A percentile compares a stretch with the other conserved stretches of the same genome.
phyloP scores from a whole-genome alignment of 2,113 vertebrate genomes.

The Callaeas wilsoni region DNA sequence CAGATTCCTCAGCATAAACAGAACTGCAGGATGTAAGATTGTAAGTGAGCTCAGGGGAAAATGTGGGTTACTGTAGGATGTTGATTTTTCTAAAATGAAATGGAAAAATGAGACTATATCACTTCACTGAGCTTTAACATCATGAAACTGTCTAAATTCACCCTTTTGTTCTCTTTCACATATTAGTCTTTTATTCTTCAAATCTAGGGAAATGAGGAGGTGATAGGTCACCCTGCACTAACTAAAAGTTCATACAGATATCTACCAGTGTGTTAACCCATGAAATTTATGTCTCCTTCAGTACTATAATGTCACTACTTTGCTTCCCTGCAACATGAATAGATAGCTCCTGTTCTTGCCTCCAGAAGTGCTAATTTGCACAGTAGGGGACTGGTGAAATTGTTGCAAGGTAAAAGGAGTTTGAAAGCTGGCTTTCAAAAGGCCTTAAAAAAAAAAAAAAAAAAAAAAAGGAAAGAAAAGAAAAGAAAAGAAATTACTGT shows the following conservation, averaged over 20 bases:
- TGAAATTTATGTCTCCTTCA: conserved; percentile 2
- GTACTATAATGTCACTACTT: not conserved
- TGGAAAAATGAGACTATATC: not conserved
- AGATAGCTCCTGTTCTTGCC: not conserved
- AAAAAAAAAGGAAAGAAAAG: not conserved
- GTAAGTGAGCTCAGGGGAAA: not conserved
- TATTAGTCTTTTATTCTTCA: not conserved
- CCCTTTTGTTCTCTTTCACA: not conserved
- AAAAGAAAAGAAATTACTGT: not conserved
- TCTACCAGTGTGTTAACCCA: conserved; percentile 31
- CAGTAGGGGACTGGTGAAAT: conserved; percentile 5
- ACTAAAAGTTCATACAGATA: not conserved
- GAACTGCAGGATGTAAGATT: not conserved
- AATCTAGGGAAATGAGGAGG: not conserved
- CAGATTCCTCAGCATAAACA: not conserved
- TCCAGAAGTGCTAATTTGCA: conserved; percentile 54
- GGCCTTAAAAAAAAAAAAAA: not conserved
- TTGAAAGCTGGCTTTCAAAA: conserved; percentile 37
- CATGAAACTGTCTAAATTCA: not conserved
- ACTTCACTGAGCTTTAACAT: not conserved
- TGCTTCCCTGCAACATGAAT: not conserved
- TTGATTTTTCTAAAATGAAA: not conserved
- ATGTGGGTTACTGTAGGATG: not conserved
- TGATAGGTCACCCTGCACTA: not conserved
- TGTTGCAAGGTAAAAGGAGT: not conserved